Percentiles rank a stretch among this genome's conserved stretches.
Conservation (phyloP, 1,140 invertebrate genomes). For the Diploscapter pachys region DNA sequence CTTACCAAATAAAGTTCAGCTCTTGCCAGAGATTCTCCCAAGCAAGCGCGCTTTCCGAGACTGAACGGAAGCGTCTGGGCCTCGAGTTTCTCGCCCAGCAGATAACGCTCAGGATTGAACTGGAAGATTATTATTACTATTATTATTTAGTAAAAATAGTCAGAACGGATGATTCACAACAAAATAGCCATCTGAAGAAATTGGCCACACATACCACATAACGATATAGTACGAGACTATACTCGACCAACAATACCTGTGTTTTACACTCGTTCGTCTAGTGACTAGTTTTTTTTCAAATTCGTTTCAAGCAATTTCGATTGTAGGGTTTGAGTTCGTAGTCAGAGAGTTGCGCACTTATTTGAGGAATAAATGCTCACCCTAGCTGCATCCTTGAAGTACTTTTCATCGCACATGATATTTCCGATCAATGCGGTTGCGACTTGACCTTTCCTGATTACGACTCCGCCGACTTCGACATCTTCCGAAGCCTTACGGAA, state of each 20-base stretch:
- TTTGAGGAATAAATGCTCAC: background rate
- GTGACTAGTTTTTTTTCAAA: conserved; percentile 24
- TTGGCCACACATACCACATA: too few species aligned
- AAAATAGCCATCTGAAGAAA: background rate
- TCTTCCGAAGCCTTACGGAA: too few species aligned
- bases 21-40: conserved; percentile 33
- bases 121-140: conserved; percentile 10
- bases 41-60: conserved; percentile 31
- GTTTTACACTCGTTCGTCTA: conserved; percentile 1
- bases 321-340: background rate
- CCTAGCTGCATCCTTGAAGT: background rate
- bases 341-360: background rate
- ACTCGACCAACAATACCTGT: conserved; percentile 8
- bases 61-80: conserved; percentile 33
- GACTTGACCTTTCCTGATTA: too few species aligned
- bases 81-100: conserved; percentile 12
- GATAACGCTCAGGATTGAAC: conserved; percentile 33
- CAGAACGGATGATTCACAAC: background rate
- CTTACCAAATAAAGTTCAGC: conserved; percentile 34
- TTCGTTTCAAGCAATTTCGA: conserved; percentile 34
- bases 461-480: too few species aligned
- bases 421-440: too few species aligned
- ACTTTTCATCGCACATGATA: background rate
- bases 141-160: background rate
- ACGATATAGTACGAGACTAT: background rate